phyloP scores from a whole-genome alignment of 2,797 vertebrate species.

The Galaxias olidus region DNA sequence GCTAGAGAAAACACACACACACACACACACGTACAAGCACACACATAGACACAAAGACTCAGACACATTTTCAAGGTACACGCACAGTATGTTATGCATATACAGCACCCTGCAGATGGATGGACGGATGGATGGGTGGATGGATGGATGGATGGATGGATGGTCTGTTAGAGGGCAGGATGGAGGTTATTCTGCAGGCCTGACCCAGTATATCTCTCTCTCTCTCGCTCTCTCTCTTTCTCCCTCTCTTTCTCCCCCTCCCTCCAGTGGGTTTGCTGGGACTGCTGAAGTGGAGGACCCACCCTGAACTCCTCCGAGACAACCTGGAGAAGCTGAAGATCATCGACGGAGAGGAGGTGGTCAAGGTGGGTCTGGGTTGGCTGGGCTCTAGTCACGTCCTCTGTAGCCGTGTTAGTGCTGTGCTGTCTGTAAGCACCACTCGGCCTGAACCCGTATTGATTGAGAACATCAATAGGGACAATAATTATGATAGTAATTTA shows the following conservation, averaged over 20 bases:
- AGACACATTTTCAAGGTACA: neutral
- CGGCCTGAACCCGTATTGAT: no score
- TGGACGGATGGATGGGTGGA: neutral
- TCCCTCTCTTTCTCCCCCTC: slow-evolving; percentile 9
- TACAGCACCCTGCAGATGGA: neutral
- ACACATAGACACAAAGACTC: slow-evolving; percentile 24
- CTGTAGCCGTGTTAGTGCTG: no score
- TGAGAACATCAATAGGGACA: no score
- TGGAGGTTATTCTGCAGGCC: neutral
- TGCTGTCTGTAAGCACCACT: no score
- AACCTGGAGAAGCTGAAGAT: slow-evolving; percentile 94
- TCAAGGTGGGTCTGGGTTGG: slow-evolving; percentile 80
- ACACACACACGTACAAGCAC: slow-evolving; percentile 22
- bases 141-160: neutral
- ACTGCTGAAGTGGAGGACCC: slow-evolving; percentile 94
- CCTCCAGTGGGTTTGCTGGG: slow-evolving; percentile 89
- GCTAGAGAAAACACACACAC: slow-evolving; percentile 18
- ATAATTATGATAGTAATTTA: no score
- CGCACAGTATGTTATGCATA: neutral
- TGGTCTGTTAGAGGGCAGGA: neutral
- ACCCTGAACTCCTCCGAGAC: slow-evolving; percentile 87
- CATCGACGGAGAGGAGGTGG: slow-evolving; percentile 96
- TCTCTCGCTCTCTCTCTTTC: slow-evolving; percentile 6
- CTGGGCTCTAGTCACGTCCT: no score
- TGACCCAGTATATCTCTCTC: neutral